Percentiles rank a stretch among this genome's conserved stretches.
phyloP scores from a whole-genome alignment of 2,888 invertebrate genomes.

The Tupiocoris notatus region DNA sequence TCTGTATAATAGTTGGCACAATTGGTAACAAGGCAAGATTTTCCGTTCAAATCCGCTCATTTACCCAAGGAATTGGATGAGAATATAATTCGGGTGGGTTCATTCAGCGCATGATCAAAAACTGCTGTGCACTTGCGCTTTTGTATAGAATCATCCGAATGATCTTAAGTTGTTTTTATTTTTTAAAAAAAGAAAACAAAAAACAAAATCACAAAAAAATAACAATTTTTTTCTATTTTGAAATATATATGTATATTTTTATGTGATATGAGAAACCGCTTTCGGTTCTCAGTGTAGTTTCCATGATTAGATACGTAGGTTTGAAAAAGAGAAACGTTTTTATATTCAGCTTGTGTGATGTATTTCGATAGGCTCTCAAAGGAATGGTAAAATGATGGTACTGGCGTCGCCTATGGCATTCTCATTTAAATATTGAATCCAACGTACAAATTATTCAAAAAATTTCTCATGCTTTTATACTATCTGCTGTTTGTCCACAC shows the following conservation, averaged over 20 bases:
- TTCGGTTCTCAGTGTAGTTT: neutral
- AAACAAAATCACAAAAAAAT: neutral
- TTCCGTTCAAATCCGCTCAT: too few relatives aligned
- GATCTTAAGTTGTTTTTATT: neutral
- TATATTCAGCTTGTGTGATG: too few relatives aligned
- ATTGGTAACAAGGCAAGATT: too few relatives aligned
- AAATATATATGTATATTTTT: slow-evolving; percentile 2
- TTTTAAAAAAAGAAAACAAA: neutral
- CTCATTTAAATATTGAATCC: neutral
- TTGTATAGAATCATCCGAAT: neutral
- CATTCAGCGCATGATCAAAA: slow-evolving; percentile 11
- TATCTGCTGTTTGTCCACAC: too few relatives aligned
- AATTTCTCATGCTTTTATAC: neutral
- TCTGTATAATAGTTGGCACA: neutral
- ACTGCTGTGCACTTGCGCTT: slow-evolving; percentile 15
- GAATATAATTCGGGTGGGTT: too few relatives aligned
- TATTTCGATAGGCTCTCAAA: too few relatives aligned
- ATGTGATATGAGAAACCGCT: neutral
- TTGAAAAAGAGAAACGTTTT: too few relatives aligned
- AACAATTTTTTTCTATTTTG: neutral
- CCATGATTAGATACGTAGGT: neutral
- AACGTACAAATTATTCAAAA: neutral
- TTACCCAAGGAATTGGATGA: too few relatives aligned
- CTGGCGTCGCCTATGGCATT: neutral
- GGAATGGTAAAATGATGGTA: neutral